A percentile compares a stretch with the other conserved stretches of the same genome.
Conservation (phyloP, 2,113 vertebrate genomes). For the Thunnus thynnus region DNA sequence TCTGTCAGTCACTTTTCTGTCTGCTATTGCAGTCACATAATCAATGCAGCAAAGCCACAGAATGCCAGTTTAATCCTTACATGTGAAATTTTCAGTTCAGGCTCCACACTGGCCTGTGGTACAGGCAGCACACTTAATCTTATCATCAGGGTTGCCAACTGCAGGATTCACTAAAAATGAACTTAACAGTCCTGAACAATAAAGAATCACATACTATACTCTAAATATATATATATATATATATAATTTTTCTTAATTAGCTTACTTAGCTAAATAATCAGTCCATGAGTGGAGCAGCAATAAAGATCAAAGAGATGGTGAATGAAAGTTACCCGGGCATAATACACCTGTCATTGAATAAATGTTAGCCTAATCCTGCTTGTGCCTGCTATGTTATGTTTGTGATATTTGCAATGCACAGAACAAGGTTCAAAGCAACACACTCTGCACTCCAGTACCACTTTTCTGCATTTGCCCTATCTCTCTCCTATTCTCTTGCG, state of each 20-base stretch:
- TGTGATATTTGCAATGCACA: constrained; percentile 70
- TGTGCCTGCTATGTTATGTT: constrained; percentile 39
- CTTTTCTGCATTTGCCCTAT: constrained; percentile 33
- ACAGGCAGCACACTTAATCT: background rate
- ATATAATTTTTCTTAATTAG: no score
- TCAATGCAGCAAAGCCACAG: constrained; percentile 40
- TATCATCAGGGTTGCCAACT: constrained; percentile 3
- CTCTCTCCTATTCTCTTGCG: constrained; percentile 19
- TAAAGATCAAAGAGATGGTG: constrained; percentile 22
- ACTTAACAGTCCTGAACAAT: background rate
- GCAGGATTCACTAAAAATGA: background rate
- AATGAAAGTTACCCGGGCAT: constrained; percentile 33
- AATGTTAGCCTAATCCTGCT: constrained; percentile 30
- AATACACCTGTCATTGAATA: constrained; percentile 25
- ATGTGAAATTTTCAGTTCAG: background rate
- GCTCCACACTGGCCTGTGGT: constrained; percentile 6
- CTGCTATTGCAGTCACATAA: constrained; percentile 42
- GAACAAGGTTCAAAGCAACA: constrained; percentile 62
- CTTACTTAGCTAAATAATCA: background rate
- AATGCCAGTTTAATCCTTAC: background rate
- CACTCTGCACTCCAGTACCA: constrained; percentile 31
- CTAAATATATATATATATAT: no score
- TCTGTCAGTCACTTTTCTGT: constrained; percentile 46
- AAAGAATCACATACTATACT: background rate
- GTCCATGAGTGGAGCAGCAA: background rate